These are phyloP conservation scores for Sinocyclocheilus maitianheensis DNA, from an alignment of 2,113 vertebrate species.

Conservation along the genomic window DNA sequence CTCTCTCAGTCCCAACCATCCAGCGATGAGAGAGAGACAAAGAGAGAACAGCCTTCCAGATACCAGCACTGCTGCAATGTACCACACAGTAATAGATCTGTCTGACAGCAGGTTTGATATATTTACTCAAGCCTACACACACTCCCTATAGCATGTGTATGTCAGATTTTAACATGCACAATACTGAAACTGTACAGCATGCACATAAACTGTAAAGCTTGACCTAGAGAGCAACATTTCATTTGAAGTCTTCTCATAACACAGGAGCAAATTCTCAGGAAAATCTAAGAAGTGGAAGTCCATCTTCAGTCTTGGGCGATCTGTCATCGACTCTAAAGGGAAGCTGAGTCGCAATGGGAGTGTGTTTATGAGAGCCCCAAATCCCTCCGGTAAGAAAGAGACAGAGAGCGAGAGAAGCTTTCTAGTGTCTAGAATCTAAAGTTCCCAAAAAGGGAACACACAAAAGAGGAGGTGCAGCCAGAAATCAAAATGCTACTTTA, in stretches of 20 bases:
- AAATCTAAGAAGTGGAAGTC: slow-evolving; percentile 98
- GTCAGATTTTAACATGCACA: too few relatives aligned
- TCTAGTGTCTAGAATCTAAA: too few relatives aligned
- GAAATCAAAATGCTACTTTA: too few relatives aligned
- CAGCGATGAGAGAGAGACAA: slow-evolving; percentile 84
- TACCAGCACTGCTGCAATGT: slow-evolving; percentile 85
- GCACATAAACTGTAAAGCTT: background rate
- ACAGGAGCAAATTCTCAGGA: slow-evolving; percentile 91
- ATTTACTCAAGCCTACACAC: background rate
- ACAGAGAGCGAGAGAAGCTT: too few relatives aligned
- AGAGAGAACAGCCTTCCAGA: slow-evolving; percentile 92
- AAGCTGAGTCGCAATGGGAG: slow-evolving; percentile 96
- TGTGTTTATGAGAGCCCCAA: slow-evolving; percentile 90
- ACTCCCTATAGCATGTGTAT: too few relatives aligned
- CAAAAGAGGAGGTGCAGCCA: too few relatives aligned
- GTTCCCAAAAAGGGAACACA: too few relatives aligned
- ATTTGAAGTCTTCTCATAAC: background rate
- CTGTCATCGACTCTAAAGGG: slow-evolving; percentile 88
- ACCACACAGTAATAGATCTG: slow-evolving; percentile 93
- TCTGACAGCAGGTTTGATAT: slow-evolving; percentile 86
- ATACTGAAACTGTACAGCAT: too few relatives aligned
- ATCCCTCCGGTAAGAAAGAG: slow-evolving; percentile 77
- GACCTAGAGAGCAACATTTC: background rate
- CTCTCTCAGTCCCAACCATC: slow-evolving; percentile 86
- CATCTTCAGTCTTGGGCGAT: slow-evolving; percentile 94